phyloP scores from a whole-genome alignment of 2,888 invertebrate genomes.

The Apodemia hepburni region DNA sequence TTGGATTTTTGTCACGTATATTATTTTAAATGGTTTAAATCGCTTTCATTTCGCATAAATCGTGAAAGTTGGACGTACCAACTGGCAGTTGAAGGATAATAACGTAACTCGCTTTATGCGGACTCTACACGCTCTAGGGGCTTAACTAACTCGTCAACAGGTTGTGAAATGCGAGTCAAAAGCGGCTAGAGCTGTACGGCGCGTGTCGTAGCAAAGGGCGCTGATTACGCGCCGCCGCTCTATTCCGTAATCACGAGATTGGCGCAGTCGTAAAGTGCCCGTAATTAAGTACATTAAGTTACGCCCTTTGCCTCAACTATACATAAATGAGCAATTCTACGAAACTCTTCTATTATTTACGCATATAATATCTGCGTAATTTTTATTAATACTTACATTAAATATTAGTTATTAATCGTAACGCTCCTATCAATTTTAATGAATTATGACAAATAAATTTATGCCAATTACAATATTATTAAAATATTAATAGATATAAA shows the following conservation, averaged over 20 bases:
- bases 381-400: not conserved
- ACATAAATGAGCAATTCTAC: slow-evolving; percentile 18
- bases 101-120: slow-evolving; percentile 50
- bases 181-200: slow-evolving; percentile 54
- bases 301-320: slow-evolving; percentile 44
- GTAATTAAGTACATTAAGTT: slow-evolving; percentile 72
- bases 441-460: no score
- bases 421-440: no score
- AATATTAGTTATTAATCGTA: no score
- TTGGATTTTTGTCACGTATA: slow-evolving; percentile 31
- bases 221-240: slow-evolving; percentile 67
- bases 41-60: slow-evolving; percentile 13
- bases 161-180: slow-evolving; percentile 71
- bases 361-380: not conserved
- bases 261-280: slow-evolving; percentile 64
- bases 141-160: slow-evolving; percentile 72
- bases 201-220: slow-evolving; percentile 65
- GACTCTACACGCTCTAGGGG: slow-evolving; percentile 52
- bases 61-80: slow-evolving; percentile 26
- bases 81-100: slow-evolving; percentile 35
- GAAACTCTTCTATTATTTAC: slow-evolving; percentile 1
- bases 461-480: no score
- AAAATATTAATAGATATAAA: no score
- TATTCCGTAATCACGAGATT: slow-evolving; percentile 73
- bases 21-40: slow-evolving; percentile 19